A percentile compares a stretch with the other conserved stretches of the same genome.
These are phyloP conservation scores for Rhagophthalmus giganteus DNA, from an alignment of 2,888 invertebrate species.

Conservation along the genomic window DNA sequence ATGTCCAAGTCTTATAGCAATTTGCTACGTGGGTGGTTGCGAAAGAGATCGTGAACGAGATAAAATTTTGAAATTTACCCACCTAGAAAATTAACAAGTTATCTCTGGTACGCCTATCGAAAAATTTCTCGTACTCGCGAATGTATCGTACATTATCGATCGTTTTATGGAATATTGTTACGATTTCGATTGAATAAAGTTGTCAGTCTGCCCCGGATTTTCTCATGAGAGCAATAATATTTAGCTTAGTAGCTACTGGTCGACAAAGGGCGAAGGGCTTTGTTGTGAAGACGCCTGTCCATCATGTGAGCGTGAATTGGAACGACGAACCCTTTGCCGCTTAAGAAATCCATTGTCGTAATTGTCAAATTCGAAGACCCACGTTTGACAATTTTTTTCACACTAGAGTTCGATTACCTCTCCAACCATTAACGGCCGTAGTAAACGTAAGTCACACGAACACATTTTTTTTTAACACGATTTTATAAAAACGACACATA, in stretches of 20 bases:
- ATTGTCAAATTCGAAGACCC: slow-evolving; percentile 16
- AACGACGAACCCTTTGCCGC: slow-evolving; percentile 23
- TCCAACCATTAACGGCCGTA: too few species aligned
- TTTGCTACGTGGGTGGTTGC: slow-evolving; percentile 35
- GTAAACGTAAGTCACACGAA: too few species aligned
- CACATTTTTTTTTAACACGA: too few species aligned
- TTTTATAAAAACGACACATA: too few species aligned
- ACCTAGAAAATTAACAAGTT: too few species aligned
- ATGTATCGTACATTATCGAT: too few species aligned
- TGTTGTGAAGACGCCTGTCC: slow-evolving; percentile 21
- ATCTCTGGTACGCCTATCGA: too few species aligned
- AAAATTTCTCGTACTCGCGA: too few species aligned
- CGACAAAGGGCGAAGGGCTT: slow-evolving; percentile 14
- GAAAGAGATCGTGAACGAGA: not conserved
- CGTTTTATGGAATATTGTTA: too few species aligned
- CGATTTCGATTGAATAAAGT: slow-evolving; percentile 13
- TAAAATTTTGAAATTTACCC: slow-evolving; percentile 2
- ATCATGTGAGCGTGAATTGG: slow-evolving; percentile 24
- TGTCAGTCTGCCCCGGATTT: slow-evolving; percentile 18
- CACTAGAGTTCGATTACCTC: slow-evolving; percentile 11
- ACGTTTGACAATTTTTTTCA: slow-evolving; percentile 19
- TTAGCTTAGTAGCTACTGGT: slow-evolving; percentile 14
- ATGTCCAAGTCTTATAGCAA: slow-evolving; percentile 28
- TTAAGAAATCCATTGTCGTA: slow-evolving; percentile 20
- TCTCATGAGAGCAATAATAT: slow-evolving; percentile 29